Percentiles rank a stretch among this genome's conserved stretches.
Conservation (phyloP, 1,140 invertebrate species). For the Chelonus insularis region DNA sequence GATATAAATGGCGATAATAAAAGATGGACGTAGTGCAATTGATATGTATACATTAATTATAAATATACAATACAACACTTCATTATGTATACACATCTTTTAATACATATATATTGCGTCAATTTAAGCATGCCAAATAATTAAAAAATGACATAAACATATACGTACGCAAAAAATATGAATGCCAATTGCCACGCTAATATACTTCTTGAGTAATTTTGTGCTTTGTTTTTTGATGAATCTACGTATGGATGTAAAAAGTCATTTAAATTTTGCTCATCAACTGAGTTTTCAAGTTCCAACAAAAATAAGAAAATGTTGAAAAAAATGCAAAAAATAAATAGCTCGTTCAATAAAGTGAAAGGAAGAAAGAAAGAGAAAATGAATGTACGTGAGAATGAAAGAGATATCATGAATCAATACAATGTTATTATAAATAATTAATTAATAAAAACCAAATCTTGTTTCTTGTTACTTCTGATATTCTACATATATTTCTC, state of each 20-base stretch:
- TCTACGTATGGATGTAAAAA: slow-evolving; percentile 36
- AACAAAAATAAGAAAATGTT: slow-evolving; percentile 20
- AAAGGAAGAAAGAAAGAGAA: slow-evolving; percentile 18
- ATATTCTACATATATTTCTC: slow-evolving; percentile 28
- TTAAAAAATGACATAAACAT: slow-evolving; percentile 21
- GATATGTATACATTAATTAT: slow-evolving; percentile 30
- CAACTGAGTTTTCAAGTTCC: not conserved
- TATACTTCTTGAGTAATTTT: slow-evolving; percentile 44
- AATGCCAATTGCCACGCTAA: slow-evolving; percentile 43
- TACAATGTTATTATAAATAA: slow-evolving; percentile 54
- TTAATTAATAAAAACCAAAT: slow-evolving; percentile 53
- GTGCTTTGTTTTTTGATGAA: slow-evolving; percentile 50
- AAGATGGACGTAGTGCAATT: slow-evolving; percentile 23
- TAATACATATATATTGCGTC: slow-evolving; percentile 33
- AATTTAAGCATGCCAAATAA: slow-evolving; percentile 28
- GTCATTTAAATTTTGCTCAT: slow-evolving; percentile 20
- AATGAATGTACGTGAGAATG: slow-evolving; percentile 22
- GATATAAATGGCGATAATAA: slow-evolving; percentile 15
- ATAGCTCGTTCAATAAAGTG: not conserved
- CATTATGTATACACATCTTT: slow-evolving; percentile 31
- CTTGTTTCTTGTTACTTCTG: slow-evolving; percentile 54
- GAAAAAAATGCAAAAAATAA: slow-evolving; percentile 6
- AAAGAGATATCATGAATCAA: slow-evolving; percentile 35
- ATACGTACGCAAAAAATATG: slow-evolving; percentile 34
- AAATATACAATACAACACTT: slow-evolving; percentile 15